These are phyloP conservation scores for Eudorcas thomsonii DNA, from an alignment of 2,113 vertebrate species.

Conservation along the genomic window DNA sequence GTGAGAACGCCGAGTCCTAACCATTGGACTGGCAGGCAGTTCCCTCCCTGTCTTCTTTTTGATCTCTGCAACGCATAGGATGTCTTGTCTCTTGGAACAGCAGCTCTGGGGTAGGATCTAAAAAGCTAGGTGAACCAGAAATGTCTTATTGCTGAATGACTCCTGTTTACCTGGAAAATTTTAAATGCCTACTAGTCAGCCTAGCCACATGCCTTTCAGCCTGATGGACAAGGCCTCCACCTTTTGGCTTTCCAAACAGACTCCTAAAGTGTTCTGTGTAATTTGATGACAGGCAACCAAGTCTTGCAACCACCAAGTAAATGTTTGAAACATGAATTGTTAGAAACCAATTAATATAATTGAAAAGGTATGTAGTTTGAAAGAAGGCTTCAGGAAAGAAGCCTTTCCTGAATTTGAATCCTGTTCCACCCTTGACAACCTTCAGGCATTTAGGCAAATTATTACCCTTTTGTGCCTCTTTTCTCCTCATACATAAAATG, in stretches of 20 bases:
- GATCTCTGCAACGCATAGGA: not conserved
- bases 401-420: not conserved
- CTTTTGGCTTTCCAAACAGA: conserved; percentile 28
- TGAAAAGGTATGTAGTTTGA: not conserved
- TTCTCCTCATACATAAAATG: not conserved
- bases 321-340: conserved; percentile 20
- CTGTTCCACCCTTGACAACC: not conserved
- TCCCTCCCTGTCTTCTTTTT: not conserved
- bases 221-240: not conserved
- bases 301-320: not conserved
- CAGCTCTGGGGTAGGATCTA: conserved; percentile 1
- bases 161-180: not conserved
- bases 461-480: not conserved
- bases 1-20: not conserved
- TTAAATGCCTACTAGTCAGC: not conserved
- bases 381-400: not conserved
- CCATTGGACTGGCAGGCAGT: not conserved
- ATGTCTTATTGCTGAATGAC: not conserved
- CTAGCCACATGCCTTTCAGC: not conserved
- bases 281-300: not conserved
- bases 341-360: conserved; percentile 22
- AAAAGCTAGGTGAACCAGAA: not conserved
- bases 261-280: conserved; percentile 1
- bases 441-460: conserved; percentile 2
- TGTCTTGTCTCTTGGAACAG: not conserved